Base-by-base conservation (phyloP, 2,888 invertebrate species). In the Drosophila cognata region DNA sequence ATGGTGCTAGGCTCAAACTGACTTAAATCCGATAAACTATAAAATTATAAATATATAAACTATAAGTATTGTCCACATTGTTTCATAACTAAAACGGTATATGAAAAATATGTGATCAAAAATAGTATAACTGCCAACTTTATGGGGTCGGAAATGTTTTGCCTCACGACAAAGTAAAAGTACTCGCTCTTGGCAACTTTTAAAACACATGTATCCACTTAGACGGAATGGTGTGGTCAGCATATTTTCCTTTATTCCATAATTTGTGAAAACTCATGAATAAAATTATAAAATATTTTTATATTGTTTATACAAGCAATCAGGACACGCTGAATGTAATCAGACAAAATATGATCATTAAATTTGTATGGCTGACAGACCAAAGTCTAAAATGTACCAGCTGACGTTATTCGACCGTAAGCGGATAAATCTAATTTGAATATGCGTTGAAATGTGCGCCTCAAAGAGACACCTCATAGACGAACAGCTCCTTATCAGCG, bases 341-440 rank as follows among this genome's bases (percentile, higher is more conserved):
- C 73, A 69, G 58, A 48, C 50, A 60, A 53, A 46, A 53, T 57
- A 50, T 50, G 28, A 77, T 76, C 71, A 63, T 71, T 76, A 77
- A 46, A 56, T 66, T 57, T 66, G 57, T 38, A 31, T 59, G 65
- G 50, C 70, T 31, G 46, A 11, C 51, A 46, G 46, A 57, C 61
- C 51, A 29, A 16, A 28, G 64, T 65, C 66, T 57, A 57, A 61
- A 55, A n/a, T 55, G 61, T 25, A 46, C 29, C 77, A 71, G 72
- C 68, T 61, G 81, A 35, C 33, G 55, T n/a, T 46, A 43, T 50
- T 55, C 35, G 46, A 61, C 51, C 52, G 59, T 84, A 75, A 88
- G 71, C 61, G 78, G 74, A 71, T 82, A 88, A 80, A 88, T 88
- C 89, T 77, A 90, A 86, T 86, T 86, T 86, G 83, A 90, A 88